Evolutionary conservation across 2,113 vertebrate species (phyloP).

Genomic region (Anolis sagrei): DNA sequence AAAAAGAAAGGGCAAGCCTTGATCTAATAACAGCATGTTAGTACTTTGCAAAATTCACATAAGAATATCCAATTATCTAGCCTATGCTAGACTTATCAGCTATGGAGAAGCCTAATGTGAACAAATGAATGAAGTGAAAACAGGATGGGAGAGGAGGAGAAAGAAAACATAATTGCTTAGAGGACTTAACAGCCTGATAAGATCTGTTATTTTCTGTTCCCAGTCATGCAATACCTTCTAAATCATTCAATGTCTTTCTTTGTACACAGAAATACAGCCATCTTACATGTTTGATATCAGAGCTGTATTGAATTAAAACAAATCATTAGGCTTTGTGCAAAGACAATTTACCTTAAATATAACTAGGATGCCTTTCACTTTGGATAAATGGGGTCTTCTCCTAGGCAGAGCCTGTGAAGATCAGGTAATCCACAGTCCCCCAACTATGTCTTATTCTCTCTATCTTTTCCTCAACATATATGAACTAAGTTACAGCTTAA

Average conservation of each 20-base stretch:
- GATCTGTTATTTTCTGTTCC: not conserved
- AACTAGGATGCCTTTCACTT: not conserved
- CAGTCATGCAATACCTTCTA: rapidly evolving
- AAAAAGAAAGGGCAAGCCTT: not conserved
- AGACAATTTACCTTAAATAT: too few relatives aligned
- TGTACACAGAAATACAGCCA: not conserved
- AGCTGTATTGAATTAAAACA: not conserved
- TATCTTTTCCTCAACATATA: too few relatives aligned
- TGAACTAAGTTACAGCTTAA: too few relatives aligned
- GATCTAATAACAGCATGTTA: not conserved
- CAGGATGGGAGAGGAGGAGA: not conserved
- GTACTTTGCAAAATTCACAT: not conserved
- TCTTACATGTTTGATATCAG: not conserved
- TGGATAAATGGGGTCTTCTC: not conserved
- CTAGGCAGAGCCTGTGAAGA: too few relatives aligned
- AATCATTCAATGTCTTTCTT: not conserved
- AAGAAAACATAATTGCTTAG: not conserved
- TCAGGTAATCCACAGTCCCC: not conserved
- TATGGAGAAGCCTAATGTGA: not conserved
- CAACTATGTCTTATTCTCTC: not conserved
- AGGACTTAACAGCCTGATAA: not conserved
- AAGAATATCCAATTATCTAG: not conserved
- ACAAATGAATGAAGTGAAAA: too few relatives aligned
- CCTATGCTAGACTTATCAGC: not conserved
- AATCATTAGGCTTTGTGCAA: not conserved